Percentiles rank a stretch among this genome's conserved stretches.
phyloP scores from a whole-genome alignment of 2,888 invertebrate species.

The Drosophila formosana region DNA sequence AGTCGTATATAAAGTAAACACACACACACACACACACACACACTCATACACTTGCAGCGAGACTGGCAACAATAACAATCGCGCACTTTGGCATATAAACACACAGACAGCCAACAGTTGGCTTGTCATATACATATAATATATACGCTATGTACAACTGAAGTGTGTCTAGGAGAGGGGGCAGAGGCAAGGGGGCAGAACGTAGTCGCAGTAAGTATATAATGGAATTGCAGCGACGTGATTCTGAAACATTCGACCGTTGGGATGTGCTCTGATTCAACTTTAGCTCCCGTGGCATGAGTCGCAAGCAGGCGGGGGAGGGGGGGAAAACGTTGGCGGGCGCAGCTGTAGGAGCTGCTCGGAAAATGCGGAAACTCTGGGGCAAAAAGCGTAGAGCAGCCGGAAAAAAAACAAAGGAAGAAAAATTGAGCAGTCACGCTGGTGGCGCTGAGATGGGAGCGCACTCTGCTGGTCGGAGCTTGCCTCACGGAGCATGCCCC shows the following conservation, averaged over 20 bases:
- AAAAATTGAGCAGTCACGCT: conserved; percentile 73
- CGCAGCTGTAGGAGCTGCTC: conserved; percentile 15
- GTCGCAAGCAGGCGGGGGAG: conserved; percentile 17
- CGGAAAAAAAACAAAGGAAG: background rate
- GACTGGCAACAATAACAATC: conserved; percentile 23
- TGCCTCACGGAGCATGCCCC: conserved; percentile 37
- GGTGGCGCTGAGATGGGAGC: conserved; percentile 49
- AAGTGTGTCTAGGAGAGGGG: background rate
- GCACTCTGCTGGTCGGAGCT: conserved; percentile 38
- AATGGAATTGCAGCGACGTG: conserved; percentile 85
- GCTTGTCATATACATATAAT: conserved; percentile 42
- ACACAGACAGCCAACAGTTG: conserved; percentile 16
- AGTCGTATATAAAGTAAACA: conserved; percentile 58
- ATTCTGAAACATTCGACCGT: conserved; percentile 85
- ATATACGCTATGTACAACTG: conserved; percentile 17
- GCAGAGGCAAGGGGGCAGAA: background rate
- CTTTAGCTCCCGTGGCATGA: conserved; percentile 72
- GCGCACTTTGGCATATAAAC: conserved; percentile 22
- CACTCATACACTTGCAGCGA: background rate
- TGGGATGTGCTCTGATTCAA: conserved; percentile 85
- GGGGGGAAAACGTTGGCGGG: background rate
- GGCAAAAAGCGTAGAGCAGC: conserved; percentile 35
- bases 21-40: conserved; percentile 16
- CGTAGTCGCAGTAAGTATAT: conserved; percentile 70
- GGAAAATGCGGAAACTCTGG: conserved; percentile 22